Evolutionary conservation across 2,888 invertebrate species (phyloP), one percentile per base, ranked within the genome.

Genomic region (Leucophora obtusa): DNA sequence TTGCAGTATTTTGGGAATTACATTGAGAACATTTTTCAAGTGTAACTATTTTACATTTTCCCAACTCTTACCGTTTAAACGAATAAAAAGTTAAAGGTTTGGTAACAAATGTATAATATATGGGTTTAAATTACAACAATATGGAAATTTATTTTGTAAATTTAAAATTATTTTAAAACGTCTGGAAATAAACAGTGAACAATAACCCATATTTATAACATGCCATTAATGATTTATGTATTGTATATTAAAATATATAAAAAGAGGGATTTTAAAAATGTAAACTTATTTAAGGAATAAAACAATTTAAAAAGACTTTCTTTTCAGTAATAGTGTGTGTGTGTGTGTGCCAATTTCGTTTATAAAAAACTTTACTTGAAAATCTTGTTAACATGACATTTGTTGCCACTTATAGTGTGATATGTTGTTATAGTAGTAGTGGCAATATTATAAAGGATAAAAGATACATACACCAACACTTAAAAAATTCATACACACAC

Each of bases 301-400:
- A 47, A n/a, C 10, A 14, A 47, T 47, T 14, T 5, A 3, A 2
- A 38, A 38, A 6, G 10, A 38, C 7, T 38, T 38, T 38, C 11
- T 28, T 28, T 28, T 28, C 3, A 21, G 2, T 21, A 3, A 21
- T 21, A 21, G 21, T 21, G 21, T 21, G 21, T 21, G 2, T 5
- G 2, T 5, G 2, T 35, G 38, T 38, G 7, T 38, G 11, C 35
- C 7, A 3, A 1, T 38, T 38, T 38, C 38, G 38, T 28, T 28
- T 28, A 28, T 60, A 60, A 65, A 3, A 7, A 53, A 66, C 54
- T 53, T 54, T 66, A 53, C 38, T 53, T 8, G 56, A 62, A 60
- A 60, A 65, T 63, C 58, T 72, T 72, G 73, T 78, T 73, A 79
- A 79, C 79, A 73, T 79, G 79, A 79, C 79, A 79, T 79, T 79